A percentile compares a stretch with the other conserved stretches of the same genome.
Conservation (phyloP, 2,797 vertebrate species). For the Salarias fasciatus region DNA sequence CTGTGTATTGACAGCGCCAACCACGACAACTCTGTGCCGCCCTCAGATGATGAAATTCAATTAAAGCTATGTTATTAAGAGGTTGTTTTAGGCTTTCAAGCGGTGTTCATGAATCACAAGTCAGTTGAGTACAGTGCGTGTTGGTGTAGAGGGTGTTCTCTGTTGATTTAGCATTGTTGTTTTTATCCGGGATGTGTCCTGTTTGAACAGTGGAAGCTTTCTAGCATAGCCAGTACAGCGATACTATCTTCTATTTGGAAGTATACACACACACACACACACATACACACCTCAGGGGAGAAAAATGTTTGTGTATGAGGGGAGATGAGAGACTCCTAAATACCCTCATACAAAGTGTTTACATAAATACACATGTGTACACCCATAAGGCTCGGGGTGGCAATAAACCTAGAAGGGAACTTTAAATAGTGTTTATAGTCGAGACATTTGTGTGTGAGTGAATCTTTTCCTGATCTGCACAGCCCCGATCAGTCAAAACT, state of each 20-base stretch:
- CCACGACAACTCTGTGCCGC: too few species aligned
- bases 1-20: too few species aligned
- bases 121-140: not conserved
- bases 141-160: conserved; percentile 22
- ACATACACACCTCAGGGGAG: conserved; percentile 30
- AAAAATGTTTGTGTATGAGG: conserved; percentile 45
- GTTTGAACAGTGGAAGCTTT: conserved; percentile 56
- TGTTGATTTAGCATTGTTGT: conserved; percentile 45
- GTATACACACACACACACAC: conserved; percentile 9
- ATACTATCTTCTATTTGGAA: conserved; percentile 36
- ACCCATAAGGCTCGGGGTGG: not conserved
- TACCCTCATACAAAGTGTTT: conserved; percentile 37
- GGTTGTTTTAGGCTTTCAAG: too few species aligned
- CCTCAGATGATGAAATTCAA: too few species aligned
- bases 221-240: conserved; percentile 4
- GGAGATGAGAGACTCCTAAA: conserved; percentile 24
- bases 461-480: too few species aligned
- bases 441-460: too few species aligned
- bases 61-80: too few species aligned
- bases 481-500: too few species aligned
- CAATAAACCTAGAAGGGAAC: not conserved
- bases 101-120: not conserved
- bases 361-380: not conserved
- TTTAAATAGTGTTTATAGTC: too few species aligned
- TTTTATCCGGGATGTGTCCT: conserved; percentile 64